Evolutionary conservation across 2,113 vertebrate species (phyloP).

Genomic region (Mirounga angustirostris): DNA sequence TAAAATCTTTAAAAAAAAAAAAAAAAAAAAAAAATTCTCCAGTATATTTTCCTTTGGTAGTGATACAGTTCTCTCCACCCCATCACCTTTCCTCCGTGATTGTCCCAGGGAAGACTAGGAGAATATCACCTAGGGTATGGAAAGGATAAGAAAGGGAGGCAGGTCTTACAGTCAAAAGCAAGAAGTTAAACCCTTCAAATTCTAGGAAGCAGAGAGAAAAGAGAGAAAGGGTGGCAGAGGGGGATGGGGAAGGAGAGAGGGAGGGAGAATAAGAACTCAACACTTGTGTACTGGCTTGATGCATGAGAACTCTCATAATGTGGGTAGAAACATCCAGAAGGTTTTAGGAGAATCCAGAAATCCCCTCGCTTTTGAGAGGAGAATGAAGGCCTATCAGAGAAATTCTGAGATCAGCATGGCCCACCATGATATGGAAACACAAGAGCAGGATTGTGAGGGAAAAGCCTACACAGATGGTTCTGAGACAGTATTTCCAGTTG

Average conservation of each 20-base stretch:
- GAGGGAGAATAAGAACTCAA: neutral
- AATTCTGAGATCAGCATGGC: neutral
- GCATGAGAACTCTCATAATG: neutral
- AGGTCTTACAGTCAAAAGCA: neutral
- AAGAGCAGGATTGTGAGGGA: neutral
- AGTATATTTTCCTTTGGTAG: neutral
- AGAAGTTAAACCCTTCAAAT: neutral
- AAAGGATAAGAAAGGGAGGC: neutral
- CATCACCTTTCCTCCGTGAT: neutral
- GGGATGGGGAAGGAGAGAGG: fast-evolving
- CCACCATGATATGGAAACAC: neutral
- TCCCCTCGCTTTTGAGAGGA: neutral
- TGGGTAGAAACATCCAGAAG: neutral
- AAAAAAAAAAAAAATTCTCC: conserved; percentile 18
- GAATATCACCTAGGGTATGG: too few relatives aligned
- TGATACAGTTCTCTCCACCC: neutral
- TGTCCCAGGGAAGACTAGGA: neutral
- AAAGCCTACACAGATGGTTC: neutral
- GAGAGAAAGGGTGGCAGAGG: neutral
- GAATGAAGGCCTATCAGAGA: neutral
- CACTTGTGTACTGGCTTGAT: neutral
- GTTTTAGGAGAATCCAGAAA: neutral
- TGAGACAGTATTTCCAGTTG: neutral
- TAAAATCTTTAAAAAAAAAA: too few relatives aligned
- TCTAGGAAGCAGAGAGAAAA: neutral